Base-by-base conservation (phyloP, 2,888 invertebrate genomes). In the Chrysomela aeneicollis region DNA sequence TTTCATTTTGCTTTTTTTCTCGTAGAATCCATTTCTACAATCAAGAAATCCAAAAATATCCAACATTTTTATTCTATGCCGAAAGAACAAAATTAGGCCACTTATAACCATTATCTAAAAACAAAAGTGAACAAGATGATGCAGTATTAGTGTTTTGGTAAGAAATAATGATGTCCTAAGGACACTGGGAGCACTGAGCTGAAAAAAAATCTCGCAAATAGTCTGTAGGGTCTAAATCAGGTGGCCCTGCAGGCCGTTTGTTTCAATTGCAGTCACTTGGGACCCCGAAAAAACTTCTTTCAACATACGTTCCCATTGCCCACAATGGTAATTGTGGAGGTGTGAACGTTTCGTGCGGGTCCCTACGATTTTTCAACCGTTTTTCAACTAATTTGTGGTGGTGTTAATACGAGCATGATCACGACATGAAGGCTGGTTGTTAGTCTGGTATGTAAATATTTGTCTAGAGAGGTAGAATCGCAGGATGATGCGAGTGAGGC, bases 391-490 rank as follows among this genome's bases (percentile, higher is more conserved):
- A 71, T 71, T 70, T 70, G 65, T 64, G 74, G 72, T 75, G 74
- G 76, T 73, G 76, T 74, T 74, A 74, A 71, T 73, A 74, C 67
- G 75, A 73, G 70, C 71, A 75, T 75, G 76, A 76, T 76, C 75
- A 75, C 75, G 75, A 75, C 2, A 75, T 75, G 74, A 75, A 75
- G 74, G 75, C 73, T 76, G 72, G 76, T 76, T 74, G 76, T 76
- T 74, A 73, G 75, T 75, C 75, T 74, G 77, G 78, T 79, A 79
- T 80, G 80, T 80, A 80, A 80, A 80, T 80, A 80, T 80, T 80
- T 79, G 75, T 74, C 74, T 72, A 73, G 67, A 75, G 76, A 76
- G 76, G 76, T 74, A 74, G 73, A 75, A 75, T 74, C 75, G 75
- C 74, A 68, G 67, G 70, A 67, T 60, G 67, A 64, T 70, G 70